Conservation (phyloP, 2,888 invertebrate genomes). For the Ptychoptera albimana region DNA sequence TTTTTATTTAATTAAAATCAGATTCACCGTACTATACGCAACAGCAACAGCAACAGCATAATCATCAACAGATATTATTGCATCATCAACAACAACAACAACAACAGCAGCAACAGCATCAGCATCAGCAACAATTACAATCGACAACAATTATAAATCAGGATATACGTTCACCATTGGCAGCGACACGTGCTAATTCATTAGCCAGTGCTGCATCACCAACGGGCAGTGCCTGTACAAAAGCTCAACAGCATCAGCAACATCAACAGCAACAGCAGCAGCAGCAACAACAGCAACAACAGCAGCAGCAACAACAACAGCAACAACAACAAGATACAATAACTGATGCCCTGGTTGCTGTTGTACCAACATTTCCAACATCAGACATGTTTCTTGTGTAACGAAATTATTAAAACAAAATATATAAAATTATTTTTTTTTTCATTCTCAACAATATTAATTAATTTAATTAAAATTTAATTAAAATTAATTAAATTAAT, state of each 20-base stretch:
- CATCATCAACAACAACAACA: conserved; percentile 28
- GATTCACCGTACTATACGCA: conserved; percentile 44
- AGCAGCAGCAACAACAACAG: no score
- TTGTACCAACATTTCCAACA: conserved; percentile 8
- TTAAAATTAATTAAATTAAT: no score
- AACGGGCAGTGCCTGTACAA: conserved; percentile 52
- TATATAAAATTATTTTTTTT: no score
- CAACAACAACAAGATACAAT: no score
- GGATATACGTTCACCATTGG: conserved; percentile 50
- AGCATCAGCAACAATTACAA: conserved; percentile 20
- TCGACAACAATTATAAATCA: conserved; percentile 28
- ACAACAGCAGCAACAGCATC: conserved; percentile 5
- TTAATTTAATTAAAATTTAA: no score
- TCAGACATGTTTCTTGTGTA: conserved; percentile 28
- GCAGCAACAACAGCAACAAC: no score
- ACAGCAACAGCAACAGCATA: background rate
- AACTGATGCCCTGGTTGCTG: no score
- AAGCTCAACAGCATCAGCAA: conserved; percentile 31
- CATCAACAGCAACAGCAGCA: background rate
- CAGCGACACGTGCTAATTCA: conserved; percentile 53
- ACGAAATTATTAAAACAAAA: no score
- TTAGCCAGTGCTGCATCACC: conserved; percentile 54
- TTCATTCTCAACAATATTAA: no score
- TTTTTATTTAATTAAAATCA: conserved; percentile 17
- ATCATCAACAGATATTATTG: conserved; percentile 1